Base-by-base conservation (phyloP, 2,888 invertebrate species). In the Lobophora halterata region DNA sequence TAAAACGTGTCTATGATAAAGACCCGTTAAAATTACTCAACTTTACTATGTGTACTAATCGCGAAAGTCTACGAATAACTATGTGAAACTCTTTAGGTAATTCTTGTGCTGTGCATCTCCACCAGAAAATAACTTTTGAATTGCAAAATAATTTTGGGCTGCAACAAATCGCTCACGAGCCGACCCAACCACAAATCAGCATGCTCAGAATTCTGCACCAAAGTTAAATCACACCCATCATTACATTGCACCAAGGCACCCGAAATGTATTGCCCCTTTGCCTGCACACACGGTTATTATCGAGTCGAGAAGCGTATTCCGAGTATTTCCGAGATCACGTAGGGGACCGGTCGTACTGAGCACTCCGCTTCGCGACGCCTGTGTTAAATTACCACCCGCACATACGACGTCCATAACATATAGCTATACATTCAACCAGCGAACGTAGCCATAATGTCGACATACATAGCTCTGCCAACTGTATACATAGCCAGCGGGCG, bases 281-380 rank as follows among this genome's bases (percentile, higher is more conserved):
- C 46, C 46, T 43, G 33, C 37, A 47, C 47, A 51, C 43, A 47
- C 20, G 32, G 61, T 58, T 63, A 76, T 78, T 79, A 76, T 59
- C 64, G 55, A 77, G 77, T 77, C 78, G 52, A 55, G 53, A 34
- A 58, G 58, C 76, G 76, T 78, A 67, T 69, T 68, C 72, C 71
- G 72, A 75, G 77, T 78, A 78, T 80, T 69, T 68, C 72, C 71
- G 72, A 75, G 77, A 79, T 79, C 81, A 80, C 81, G 80, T 80
- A 79, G 69, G 61, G 71, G 67, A 71, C 76, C 71, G 73, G 71
- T 72, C 71, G 71, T 65, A 62, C 65, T 59, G 69, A 68, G 61
- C 60, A 56, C 48, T 52, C 53, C 33, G 38, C 27, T 42, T 40
- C 48, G 43, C 39, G 30, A 27, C 23, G 58, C 53, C 49, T 46